Evolutionary conservation across 2,888 invertebrate species (phyloP).

Genomic region (Agrilus cyanescens): DNA sequence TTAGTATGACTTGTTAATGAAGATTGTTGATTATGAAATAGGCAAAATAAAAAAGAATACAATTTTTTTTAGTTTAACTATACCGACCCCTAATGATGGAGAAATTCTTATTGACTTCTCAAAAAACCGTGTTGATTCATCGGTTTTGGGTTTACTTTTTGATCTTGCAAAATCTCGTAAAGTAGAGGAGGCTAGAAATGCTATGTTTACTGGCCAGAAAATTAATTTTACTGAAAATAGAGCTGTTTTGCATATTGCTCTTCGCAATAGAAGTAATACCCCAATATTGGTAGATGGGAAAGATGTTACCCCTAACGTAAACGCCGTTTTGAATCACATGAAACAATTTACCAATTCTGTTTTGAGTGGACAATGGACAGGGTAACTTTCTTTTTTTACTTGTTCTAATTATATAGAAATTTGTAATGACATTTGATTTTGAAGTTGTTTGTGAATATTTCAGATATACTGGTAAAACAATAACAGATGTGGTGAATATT

Average conservation of each 20-base stretch:
- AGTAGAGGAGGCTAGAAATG: slow-evolving; percentile 74
- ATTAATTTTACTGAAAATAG: slow-evolving; percentile 97
- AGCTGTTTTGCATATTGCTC: slow-evolving; percentile 88
- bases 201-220: slow-evolving; percentile 86
- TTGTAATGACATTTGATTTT: not conserved
- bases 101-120: slow-evolving; percentile 91
- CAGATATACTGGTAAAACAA: slow-evolving; percentile 80
- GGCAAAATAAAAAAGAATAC: too few relatives aligned
- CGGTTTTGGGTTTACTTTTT: slow-evolving; percentile 61
- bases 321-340: slow-evolving; percentile 87
- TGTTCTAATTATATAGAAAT: not conserved
- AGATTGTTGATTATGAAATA: too few relatives aligned
- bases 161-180: slow-evolving; percentile 72
- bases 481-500: slow-evolving; percentile 97
- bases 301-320: slow-evolving; percentile 90
- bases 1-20: not conserved
- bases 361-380: slow-evolving; percentile 56
- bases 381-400: slow-evolving; percentile 30
- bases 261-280: slow-evolving; percentile 72
- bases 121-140: slow-evolving; percentile 82
- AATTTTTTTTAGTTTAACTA: slow-evolving; percentile 46
- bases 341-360: slow-evolving; percentile 79
- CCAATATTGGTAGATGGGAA: slow-evolving; percentile 73
- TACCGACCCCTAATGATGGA: slow-evolving; percentile 76
- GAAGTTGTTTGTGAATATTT: slow-evolving; percentile 8